Evolutionary conservation across 2,888 invertebrate species (phyloP).

Genomic region (Cephus runcator): DNA sequence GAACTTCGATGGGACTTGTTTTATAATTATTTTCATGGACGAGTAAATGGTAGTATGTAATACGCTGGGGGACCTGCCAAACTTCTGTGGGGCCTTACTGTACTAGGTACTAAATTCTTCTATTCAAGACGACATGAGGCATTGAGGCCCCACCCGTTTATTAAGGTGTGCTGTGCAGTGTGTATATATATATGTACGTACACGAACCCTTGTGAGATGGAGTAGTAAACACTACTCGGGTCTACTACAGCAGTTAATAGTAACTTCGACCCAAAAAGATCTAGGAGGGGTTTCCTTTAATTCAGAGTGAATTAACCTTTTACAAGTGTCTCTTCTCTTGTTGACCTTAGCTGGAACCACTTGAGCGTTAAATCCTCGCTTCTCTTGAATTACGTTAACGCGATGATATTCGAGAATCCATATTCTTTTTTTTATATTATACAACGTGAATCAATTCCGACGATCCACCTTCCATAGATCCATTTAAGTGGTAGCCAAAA

Average conservation of each 20-base stretch:
- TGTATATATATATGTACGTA: neutral
- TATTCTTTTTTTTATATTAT: neutral
- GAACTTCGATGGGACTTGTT: neutral
- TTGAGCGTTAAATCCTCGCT: neutral
- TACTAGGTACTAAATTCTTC: neutral
- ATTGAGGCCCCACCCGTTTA: neutral
- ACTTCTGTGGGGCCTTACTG: neutral
- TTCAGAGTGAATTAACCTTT: conserved; percentile 41
- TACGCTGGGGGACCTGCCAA: neutral
- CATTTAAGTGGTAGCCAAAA: neutral
- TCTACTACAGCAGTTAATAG: neutral
- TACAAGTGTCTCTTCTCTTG: conserved; percentile 31
- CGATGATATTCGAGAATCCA: neutral
- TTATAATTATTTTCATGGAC: neutral
- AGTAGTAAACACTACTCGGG: neutral
- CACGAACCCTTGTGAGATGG: neutral
- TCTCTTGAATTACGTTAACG: neutral
- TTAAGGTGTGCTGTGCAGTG: too few relatives aligned
- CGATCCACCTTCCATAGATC: neutral
- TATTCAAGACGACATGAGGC: neutral
- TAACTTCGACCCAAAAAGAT: neutral
- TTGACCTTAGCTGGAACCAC: conserved; percentile 23
- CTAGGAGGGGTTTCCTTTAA: conserved; percentile 23
- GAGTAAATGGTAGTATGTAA: neutral
- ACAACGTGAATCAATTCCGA: neutral